A percentile compares a stretch with the other conserved stretches of the same genome.
phyloP scores from a whole-genome alignment of 1,140 invertebrate genomes.

The Calosoma granatense region DNA sequence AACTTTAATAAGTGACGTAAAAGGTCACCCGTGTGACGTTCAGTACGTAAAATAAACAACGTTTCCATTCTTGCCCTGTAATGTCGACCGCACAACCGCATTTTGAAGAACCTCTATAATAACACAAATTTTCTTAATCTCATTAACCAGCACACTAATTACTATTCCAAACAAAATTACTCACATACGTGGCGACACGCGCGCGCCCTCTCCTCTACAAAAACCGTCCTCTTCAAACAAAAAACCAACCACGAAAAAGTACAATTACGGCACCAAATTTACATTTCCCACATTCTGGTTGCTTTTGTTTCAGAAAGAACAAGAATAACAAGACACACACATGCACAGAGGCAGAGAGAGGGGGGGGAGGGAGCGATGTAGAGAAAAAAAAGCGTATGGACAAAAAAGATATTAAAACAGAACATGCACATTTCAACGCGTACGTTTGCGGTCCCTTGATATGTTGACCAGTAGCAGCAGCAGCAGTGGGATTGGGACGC shows the following conservation, averaged over 20 bases:
- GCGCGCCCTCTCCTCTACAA: too few relatives aligned
- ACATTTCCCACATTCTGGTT: neutral
- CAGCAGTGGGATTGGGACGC: neutral
- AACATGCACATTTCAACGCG: neutral
- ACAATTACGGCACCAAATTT: constrained; percentile 2
- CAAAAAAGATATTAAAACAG: neutral
- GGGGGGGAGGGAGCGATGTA: neutral
- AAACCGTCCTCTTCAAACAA: neutral
- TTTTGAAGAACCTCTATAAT: neutral
- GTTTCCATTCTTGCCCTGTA: too few relatives aligned
- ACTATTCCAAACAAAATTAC: neutral
- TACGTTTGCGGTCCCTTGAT: too few relatives aligned
- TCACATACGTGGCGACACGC: neutral
- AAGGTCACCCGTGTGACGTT: too few relatives aligned
- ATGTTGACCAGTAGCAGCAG: neutral
- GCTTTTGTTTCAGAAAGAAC: too few relatives aligned
- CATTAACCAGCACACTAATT: constrained; percentile 2
- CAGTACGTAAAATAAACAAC: too few relatives aligned
- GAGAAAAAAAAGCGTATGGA: neutral
- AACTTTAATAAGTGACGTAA: too few relatives aligned
- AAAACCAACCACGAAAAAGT: neutral
- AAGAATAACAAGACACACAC: too few relatives aligned
- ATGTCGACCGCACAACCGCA: too few relatives aligned
- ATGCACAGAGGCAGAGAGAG: neutral
- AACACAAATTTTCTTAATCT: constrained; percentile 4